phyloP scores from a whole-genome alignment of 1,140 invertebrate genomes.

The Halyomorpha halys region DNA sequence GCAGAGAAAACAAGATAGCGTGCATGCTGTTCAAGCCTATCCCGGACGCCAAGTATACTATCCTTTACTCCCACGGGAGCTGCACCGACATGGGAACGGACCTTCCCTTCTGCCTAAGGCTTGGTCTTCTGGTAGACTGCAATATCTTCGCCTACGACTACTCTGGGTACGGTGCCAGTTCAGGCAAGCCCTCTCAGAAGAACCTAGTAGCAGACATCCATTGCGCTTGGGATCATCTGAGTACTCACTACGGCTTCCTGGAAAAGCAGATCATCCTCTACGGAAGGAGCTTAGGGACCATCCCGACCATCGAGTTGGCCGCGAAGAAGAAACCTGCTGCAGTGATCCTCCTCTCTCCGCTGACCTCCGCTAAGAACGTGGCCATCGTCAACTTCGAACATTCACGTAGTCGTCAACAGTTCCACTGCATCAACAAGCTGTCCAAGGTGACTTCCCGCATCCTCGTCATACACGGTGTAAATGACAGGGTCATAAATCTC shows the following conservation, averaged over 20 bases:
- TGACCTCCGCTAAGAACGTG: slow-evolving; percentile 26
- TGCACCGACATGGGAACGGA: slow-evolving; percentile 59
- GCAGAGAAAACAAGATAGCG: slow-evolving; percentile 50
- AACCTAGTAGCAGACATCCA: slow-evolving; percentile 67
- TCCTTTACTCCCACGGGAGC: slow-evolving; percentile 65
- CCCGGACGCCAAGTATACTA: slow-evolving; percentile 49
- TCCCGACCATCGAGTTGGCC: slow-evolving; percentile 58
- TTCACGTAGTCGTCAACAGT: slow-evolving; percentile 21
- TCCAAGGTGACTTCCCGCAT: slow-evolving; percentile 56
- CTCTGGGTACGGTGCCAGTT: slow-evolving; percentile 50
- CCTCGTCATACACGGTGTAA: slow-evolving; percentile 65
- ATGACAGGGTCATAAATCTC: slow-evolving; percentile 65
- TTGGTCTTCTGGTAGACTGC: slow-evolving; percentile 56
- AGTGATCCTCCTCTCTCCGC: slow-evolving; percentile 45
- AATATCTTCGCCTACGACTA: slow-evolving; percentile 72
- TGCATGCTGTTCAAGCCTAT: slow-evolving; percentile 54
- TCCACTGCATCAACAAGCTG: slow-evolving; percentile 48
- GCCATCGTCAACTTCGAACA: slow-evolving; percentile 19
- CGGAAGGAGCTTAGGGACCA: slow-evolving; percentile 59
- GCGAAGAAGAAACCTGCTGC: slow-evolving; percentile 54
- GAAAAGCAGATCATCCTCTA: slow-evolving; percentile 62
- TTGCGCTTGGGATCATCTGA: slow-evolving; percentile 49
- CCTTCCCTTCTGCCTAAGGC: slow-evolving; percentile 55
- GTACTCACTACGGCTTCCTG: slow-evolving; percentile 49
- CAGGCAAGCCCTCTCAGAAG: slow-evolving; percentile 59